Conservation (phyloP, 2,797 vertebrate genomes). For the Melanotaenia pygmaea region DNA sequence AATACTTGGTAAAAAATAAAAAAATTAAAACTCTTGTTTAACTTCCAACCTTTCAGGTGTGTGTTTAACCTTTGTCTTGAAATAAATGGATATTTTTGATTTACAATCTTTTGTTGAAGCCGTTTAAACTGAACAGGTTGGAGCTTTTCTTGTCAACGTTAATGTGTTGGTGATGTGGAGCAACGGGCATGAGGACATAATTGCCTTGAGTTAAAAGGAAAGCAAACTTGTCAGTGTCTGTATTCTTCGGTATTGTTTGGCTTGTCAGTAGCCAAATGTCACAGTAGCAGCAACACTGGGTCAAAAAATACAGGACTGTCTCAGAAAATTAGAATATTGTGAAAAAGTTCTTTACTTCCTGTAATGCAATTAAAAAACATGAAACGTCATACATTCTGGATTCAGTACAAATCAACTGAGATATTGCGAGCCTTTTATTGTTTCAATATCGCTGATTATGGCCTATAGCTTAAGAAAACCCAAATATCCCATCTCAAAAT, state of each 20-base stretch:
- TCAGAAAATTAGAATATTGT: too few species aligned
- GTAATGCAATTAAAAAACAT: too few species aligned
- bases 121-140: constrained; percentile 12
- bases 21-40: neutral
- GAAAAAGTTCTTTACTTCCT: too few species aligned
- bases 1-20: neutral
- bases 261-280: constrained; percentile 29
- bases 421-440: too few species aligned
- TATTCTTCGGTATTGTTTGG: constrained; percentile 33
- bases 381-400: too few species aligned
- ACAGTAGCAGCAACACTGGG: neutral
- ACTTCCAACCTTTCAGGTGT: neutral
- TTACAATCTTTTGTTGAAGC: constrained; percentile 22
- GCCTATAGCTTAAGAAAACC: too few species aligned
- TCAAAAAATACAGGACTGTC: too few species aligned
- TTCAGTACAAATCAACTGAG: too few species aligned
- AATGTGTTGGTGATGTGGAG: constrained; percentile 17
- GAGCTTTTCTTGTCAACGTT: constrained; percentile 13
- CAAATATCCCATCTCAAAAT: too few species aligned
- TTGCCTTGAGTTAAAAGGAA: constrained; percentile 32
- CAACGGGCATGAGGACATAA: constrained; percentile 28
- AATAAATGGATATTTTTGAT: neutral
- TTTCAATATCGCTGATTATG: too few species aligned
- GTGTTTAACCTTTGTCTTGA: neutral
- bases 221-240: constrained; percentile 30